Evolutionary conservation across 2,888 invertebrate species (phyloP).

Genomic region (Julus scandinavius): DNA sequence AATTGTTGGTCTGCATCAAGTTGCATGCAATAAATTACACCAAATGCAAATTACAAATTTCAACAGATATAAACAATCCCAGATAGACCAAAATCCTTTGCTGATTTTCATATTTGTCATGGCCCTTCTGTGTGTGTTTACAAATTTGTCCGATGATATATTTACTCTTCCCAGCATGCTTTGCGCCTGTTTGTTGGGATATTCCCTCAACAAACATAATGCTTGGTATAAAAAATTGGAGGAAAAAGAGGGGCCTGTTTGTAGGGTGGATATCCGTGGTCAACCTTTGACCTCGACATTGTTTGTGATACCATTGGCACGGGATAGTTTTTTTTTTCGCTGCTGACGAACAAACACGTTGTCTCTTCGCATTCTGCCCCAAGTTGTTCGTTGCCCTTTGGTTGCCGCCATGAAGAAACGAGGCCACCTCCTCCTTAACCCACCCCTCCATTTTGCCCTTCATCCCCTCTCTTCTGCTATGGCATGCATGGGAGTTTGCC

Average conservation of each 20-base stretch:
- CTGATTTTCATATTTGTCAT: no score
- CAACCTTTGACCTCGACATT: constrained; percentile 39
- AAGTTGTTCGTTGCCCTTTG: constrained; percentile 42
- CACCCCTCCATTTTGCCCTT: neutral
- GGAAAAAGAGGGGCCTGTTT: neutral
- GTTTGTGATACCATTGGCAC: constrained; percentile 42
- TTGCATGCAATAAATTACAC: no score
- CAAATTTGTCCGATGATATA: no score
- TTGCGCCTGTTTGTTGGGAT: neutral
- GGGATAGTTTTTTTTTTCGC: constrained; percentile 16
- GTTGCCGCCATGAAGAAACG: neutral
- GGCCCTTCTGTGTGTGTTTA: no score
- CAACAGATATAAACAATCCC: no score
- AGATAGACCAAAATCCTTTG: no score
- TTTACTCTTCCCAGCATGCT: neutral
- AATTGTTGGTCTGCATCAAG: no score
- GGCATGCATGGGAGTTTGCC: constrained; percentile 42
- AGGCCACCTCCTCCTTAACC: neutral
- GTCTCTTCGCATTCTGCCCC: constrained; percentile 30
- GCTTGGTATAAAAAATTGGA: neutral
- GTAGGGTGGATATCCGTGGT: neutral
- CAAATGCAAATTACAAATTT: no score
- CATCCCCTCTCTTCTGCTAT: constrained; percentile 1
- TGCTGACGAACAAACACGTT: constrained; percentile 30
- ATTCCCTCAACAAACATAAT: neutral